These are phyloP conservation scores for Aurelia aurita complex sp. Pacific DNA, from an alignment of 30 jellyfish, hydroid and myxozoan species.

Conservation along the genomic window DNA sequence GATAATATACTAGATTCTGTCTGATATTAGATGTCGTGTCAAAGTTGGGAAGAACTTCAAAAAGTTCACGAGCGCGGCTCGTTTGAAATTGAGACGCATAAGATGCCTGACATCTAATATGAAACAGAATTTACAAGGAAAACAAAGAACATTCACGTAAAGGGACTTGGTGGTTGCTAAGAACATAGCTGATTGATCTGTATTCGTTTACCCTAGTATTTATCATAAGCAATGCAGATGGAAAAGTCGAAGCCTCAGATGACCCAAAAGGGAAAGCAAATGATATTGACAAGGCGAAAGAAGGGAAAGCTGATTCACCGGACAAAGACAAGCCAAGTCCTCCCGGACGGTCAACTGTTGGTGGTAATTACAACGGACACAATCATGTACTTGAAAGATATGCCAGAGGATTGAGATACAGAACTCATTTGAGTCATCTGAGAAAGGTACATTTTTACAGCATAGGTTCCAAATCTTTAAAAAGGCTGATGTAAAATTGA, in stretches of 20 bases:
- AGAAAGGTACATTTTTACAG: background rate
- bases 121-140: no score
- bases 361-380: background rate
- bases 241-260: conserved; percentile 25
- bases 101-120: no score
- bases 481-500: no score
- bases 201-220: conserved; percentile 11
- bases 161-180: background rate
- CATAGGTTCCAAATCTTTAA: no score
- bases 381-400: background rate
- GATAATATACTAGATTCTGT: no score
- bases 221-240: conserved; percentile 39
- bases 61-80: no score
- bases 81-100: no score
- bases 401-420: background rate
- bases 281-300: conserved; percentile 23
- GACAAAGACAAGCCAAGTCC: background rate
- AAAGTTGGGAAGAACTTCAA: no score
- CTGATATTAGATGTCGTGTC: no score
- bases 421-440: background rate
- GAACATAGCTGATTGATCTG: background rate
- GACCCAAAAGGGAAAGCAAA: conserved; percentile 37
- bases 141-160: background rate
- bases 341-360: background rate
- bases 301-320: background rate